Evolutionary conservation across 2,888 invertebrate genomes (phyloP).

Genomic region (Dicranocentrus wangi): DNA sequence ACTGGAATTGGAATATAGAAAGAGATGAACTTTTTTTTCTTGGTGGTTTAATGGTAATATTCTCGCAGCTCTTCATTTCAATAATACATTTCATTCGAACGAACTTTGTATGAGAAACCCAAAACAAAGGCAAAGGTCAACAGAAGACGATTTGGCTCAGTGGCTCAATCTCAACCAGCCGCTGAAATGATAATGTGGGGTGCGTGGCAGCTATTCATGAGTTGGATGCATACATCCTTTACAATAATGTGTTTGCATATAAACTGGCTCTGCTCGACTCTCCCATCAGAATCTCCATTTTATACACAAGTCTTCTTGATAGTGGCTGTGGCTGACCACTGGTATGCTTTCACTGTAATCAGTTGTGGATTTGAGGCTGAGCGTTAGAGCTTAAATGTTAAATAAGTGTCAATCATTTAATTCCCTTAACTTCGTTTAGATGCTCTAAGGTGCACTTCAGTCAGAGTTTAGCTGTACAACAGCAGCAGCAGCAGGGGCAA

Average conservation of each 20-base stretch:
- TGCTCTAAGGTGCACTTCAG: constrained; percentile 51
- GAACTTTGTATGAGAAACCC: constrained; percentile 57
- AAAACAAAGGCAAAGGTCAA: constrained; percentile 67
- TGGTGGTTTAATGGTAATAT: not conserved
- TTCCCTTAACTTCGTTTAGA: constrained; percentile 60
- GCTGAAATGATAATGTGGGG: constrained; percentile 39
- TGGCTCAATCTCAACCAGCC: constrained; percentile 48
- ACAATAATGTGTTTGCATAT: no score
- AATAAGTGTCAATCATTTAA: constrained; percentile 63
- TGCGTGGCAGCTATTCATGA: constrained; percentile 37
- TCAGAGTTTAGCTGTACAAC: constrained; percentile 36
- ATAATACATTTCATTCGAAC: constrained; percentile 34
- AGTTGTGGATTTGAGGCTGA: not conserved
- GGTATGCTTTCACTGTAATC: constrained; percentile 8
- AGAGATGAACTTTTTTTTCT: not conserved
- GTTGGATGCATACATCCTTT: not conserved
- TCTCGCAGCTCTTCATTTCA: constrained; percentile 51
- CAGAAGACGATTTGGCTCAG: constrained; percentile 55
- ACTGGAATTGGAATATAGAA: no score
- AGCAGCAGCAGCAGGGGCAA: not conserved
- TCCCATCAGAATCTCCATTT: no score
- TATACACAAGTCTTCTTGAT: no score
- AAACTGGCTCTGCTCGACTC: no score
- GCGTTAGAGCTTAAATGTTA: constrained; percentile 5
- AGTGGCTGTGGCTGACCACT: no score